Base-by-base conservation (phyloP, 2,888 invertebrate species). In the Perithous albicinctus region DNA sequence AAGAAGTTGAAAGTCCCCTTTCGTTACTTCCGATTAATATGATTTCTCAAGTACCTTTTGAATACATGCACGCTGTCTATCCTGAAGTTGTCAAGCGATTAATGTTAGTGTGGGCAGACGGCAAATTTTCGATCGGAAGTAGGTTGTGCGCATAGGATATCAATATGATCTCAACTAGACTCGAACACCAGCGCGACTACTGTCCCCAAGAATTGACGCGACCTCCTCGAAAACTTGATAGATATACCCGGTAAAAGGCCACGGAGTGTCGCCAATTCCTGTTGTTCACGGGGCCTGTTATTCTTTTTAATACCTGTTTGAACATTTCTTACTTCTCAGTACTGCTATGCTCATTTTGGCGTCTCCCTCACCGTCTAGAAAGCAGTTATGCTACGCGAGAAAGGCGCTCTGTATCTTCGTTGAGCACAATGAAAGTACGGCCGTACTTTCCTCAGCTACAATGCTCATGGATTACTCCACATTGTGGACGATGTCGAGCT, bases 41-140 rank as follows among this genome's bases (percentile, higher is more conserved):
- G 4, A 61, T 66, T 6, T 18, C 56, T 20, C 78, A 66, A 59
- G 73, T 78, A 18, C 66, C 73, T 10, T 78, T 73, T 35, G 78
- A 67, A 2, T 10, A 10, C 32, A 78, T 73, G 78, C 78, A 78
- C 29, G 12, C 73, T 0, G 26, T 73, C 4, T 73, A 38, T 35
- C 56, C 73, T 18, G 66, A 73, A 18, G 66, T 67, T 0, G 51
- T 61, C 35, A 73, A 79, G 32, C 29, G 43, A 51, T 7, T 74
- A 23, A 12, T 74, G 0, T 35, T 3, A 6, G 59, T 67, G 0
- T 67, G 67, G 76, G 4, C 61, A 6, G 26, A 48, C 15, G 63
- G 77, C 5, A 77, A 69, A 51, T 69, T 77, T 15, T 59, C 46
- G 12, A 69, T 29, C 5, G 46, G 8, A 4, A 61, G 20, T 32